These are phyloP conservation scores for Ophthalmolycus amberensis DNA, from an alignment of 2,113 vertebrate genomes.

Conservation along the genomic window DNA sequence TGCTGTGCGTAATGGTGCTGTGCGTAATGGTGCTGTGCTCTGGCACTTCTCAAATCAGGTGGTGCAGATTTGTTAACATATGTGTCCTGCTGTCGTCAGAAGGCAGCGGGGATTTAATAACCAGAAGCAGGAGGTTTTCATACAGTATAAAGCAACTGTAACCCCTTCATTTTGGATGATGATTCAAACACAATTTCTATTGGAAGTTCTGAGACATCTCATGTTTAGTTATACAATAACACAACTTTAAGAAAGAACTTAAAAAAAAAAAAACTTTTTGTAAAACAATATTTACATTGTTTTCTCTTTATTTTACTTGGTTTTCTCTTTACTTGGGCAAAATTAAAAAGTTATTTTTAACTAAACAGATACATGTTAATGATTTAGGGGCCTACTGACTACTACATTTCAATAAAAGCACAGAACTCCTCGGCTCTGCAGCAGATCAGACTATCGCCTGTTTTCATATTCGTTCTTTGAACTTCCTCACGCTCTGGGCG, in stretches of 20 bases:
- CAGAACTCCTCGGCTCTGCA: conserved; percentile 9
- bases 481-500: conserved; percentile 17
- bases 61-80: neutral
- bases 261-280: neutral
- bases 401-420: neutral
- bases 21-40: neutral
- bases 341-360: conserved; percentile 6
- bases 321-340: neutral
- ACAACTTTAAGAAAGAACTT: too few species aligned
- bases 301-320: neutral
- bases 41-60: neutral
- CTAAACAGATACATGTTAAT: neutral
- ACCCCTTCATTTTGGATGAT: neutral
- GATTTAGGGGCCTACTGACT: neutral
- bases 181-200: neutral
- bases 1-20: too few species aligned
- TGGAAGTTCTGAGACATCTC: neutral
- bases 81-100: neutral
- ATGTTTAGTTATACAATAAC: neutral
- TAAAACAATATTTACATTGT: neutral
- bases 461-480: conserved; percentile 50
- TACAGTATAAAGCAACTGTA: neutral
- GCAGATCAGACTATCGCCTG: conserved; percentile 18
- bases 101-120: neutral
- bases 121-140: neutral